phyloP scores from a whole-genome alignment of 1,140 invertebrate genomes.

The Drosophila pruinosa region DNA sequence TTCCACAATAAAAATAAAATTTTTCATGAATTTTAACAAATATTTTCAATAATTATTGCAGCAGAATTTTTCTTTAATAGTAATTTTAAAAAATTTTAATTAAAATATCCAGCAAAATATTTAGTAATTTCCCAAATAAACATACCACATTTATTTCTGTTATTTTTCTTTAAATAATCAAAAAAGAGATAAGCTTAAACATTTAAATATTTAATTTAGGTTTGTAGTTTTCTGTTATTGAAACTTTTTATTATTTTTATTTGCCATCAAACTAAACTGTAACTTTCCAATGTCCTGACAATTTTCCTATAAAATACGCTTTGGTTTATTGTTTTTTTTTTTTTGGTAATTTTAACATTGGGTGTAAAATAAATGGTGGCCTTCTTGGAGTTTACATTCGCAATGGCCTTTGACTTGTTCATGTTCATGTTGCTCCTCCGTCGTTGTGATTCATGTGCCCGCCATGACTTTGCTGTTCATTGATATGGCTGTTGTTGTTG shows the following conservation, averaged over 20 bases:
- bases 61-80: no score
- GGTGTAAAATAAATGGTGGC: conserved; percentile 26
- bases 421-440: not conserved
- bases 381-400: conserved; percentile 43
- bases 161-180: no score
- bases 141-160: no score
- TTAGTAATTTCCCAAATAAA: no score
- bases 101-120: no score
- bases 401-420: conserved; percentile 39
- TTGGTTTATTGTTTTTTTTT: not conserved
- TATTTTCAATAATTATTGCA: no score
- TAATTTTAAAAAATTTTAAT: no score
- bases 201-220: not conserved
- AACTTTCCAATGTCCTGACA: conserved; percentile 25
- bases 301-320: not conserved
- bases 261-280: conserved; percentile 18
- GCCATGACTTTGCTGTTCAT: conserved; percentile 36
- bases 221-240: not conserved
- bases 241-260: conserved; percentile 6
- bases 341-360: conserved; percentile 25
- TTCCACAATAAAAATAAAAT: no score
- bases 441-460: conserved; percentile 45
- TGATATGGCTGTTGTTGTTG: conserved; percentile 5
- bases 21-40: no score
- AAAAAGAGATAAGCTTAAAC: no score